Base-by-base conservation (phyloP, 1,140 invertebrate genomes). In the Neodiprion virginianus region DNA sequence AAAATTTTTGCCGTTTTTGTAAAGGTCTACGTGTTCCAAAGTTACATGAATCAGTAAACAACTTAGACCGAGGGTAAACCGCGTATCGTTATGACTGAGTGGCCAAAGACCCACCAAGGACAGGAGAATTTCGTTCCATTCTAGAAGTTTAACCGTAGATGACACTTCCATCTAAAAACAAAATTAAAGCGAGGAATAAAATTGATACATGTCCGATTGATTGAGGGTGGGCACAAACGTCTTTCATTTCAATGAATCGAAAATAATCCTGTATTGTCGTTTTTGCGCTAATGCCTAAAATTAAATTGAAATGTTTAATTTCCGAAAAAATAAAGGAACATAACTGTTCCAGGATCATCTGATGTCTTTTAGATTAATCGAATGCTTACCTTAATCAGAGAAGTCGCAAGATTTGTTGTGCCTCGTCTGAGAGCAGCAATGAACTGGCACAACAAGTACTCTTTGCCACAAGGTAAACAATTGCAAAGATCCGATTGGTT, bases 71-170 rank as follows among this genome's bases (percentile, higher is more conserved):
- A 73, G 12, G 48, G 69, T 10, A 49, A 74, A 76, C 21, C 61
- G 66, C n/a, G 8, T 49, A n/a, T 74, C 69, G 8, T 72, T 72
- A 40, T 69, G 66, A 53, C 67, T 48, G 14, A 74, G 48, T 12
- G 75, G 75, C 75, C 75, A 76, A 17, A 74, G 12, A 9, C 75
- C 75, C 61, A 74, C n/a, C 1, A 76, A 53, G 12, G 48, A 8
- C 14, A 76, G 68, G 1, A 74, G 40, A n/a, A 11, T 14, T 61
- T 73, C 47, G 70, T 74, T 74, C 72, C 72, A 69, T 40, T 28
- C 17, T 11, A 73, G 73, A 47, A 76, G 12, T 50, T 74, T 5
- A 71, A 67, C 73, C 1, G 75, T 53, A 8, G 21, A 47, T 66
- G 11, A 74, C 65, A 49, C 73, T 21, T 71, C 73, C 72, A 67